Evolutionary conservation across 2,113 vertebrate species (phyloP), one percentile per base, ranked within the genome.

Genomic region (Zosterops pallidus): DNA sequence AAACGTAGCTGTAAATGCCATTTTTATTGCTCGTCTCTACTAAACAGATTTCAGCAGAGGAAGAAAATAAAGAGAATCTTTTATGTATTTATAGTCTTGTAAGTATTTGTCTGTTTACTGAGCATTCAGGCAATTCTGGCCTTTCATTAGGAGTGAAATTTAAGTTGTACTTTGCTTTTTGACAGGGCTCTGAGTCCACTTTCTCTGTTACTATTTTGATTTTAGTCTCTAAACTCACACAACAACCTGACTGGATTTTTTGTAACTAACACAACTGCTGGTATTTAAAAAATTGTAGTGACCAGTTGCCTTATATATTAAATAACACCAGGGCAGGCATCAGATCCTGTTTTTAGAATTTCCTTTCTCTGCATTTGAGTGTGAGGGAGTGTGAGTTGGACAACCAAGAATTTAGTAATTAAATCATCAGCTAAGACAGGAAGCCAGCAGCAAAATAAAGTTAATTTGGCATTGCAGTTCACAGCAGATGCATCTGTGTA

Each of bases 1-100:
- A 95, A 95, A 94, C 57, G 3, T 71, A 60, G 72, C 35, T 83
- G 86, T n/a, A 93, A 95, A 96, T 81, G 83, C 69, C 92, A 75
- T 78, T 95, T 96, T 94, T 94, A 81, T 85, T 50, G 84, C 91
- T 11, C 3, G 65, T 79, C 60, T 81, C 70, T 50, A 33, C 75
- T 55, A 86, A 95, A 67, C 35, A 75, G 83, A 83, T 42, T 33
- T 49, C 16, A 74, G 60, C 72, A 67, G 19, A 86, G 49, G 59
- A 57, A 50, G 47, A 85, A 88, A 91, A 78, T 29, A 37, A 80
- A 77, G 63, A 75, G 57, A 52, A 77, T 62, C 9, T 67, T 71
- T 0, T 6, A 64, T 78, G 0, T 17, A 71, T 56, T 95, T 68
- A 49, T 21, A 71, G 26, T 37, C 71, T 90, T 56, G 3, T 9